Conservation (phyloP, 2,888 invertebrate species). For the Cheilosia grossa region DNA sequence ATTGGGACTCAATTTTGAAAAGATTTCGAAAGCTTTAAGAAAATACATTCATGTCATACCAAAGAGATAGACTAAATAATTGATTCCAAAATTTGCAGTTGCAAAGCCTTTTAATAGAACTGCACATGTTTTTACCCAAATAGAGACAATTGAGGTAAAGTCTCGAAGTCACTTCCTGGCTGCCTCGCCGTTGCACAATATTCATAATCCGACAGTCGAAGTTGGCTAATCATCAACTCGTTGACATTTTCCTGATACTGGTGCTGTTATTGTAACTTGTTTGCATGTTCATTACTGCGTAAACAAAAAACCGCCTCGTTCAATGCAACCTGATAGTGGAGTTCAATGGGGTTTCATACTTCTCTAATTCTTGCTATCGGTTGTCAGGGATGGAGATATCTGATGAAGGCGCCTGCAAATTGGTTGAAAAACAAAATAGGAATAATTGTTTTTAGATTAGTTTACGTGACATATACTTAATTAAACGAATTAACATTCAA, state of each 20-base stretch:
- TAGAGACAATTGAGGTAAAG: not conserved
- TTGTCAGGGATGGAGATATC: constrained; percentile 3
- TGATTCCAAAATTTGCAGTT: too few species aligned
- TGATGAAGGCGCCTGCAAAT: not conserved
- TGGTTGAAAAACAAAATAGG: not conserved
- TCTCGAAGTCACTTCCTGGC: not conserved
- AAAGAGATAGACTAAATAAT: too few species aligned
- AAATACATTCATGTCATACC: too few species aligned
- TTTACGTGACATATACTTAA: too few species aligned
- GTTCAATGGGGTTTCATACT: constrained; percentile 39
- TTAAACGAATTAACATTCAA: too few species aligned
- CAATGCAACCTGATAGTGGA: constrained; percentile 27
- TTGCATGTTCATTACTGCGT: not conserved
- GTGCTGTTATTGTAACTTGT: constrained; percentile 11
- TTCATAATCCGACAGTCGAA: not conserved
- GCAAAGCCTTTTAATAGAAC: too few species aligned
- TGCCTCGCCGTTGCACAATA: constrained; percentile 4
- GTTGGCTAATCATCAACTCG: not conserved
- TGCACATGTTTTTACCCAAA: too few species aligned
- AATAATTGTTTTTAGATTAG: too few species aligned
- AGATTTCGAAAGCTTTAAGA: too few species aligned
- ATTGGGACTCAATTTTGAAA: too few species aligned
- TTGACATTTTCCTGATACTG: constrained; percentile 24
- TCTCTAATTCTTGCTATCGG: not conserved
- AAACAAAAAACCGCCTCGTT: constrained; percentile 2